These are phyloP conservation scores for Todiramphus chloris DNA, from an alignment of 2,113 vertebrate genomes.

Conservation along the genomic window DNA sequence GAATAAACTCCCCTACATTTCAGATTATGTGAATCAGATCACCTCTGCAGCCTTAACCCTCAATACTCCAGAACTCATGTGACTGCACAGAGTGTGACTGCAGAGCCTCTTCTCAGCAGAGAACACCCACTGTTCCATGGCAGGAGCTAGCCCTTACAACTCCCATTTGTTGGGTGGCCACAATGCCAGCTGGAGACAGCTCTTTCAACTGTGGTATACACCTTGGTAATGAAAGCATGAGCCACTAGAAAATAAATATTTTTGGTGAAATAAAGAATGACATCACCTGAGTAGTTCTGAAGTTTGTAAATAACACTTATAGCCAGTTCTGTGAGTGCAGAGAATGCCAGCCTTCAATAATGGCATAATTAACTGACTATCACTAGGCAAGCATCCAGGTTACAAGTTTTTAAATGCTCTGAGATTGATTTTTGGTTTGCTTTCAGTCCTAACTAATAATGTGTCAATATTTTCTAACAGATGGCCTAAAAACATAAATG, in stretches of 20 bases:
- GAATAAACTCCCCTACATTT: neutral
- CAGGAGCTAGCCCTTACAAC: neutral
- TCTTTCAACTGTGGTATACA: neutral
- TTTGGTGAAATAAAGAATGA: neutral
- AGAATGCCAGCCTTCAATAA: neutral
- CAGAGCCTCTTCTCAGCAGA: neutral
- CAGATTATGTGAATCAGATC: neutral
- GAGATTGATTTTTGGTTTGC: neutral
- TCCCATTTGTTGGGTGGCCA: neutral
- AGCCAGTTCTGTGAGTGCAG: neutral
- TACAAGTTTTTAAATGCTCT: neutral
- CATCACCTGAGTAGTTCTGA: neutral
- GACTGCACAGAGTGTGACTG: neutral
- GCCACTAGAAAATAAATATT: neutral
- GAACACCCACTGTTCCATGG: neutral
- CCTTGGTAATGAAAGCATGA: neutral
- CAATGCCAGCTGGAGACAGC: neutral
- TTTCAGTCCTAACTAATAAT: neutral
- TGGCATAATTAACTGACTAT: neutral
- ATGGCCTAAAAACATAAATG: neutral
- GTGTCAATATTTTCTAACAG: neutral
- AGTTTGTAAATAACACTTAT: neutral
- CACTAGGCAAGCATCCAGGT: slow-evolving; percentile 7
- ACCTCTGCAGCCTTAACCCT: neutral
- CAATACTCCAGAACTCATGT: fast-evolving